Evolutionary conservation across 2,797 vertebrate genomes (phyloP).

Genomic region (Eulemur albifrons): DNA sequence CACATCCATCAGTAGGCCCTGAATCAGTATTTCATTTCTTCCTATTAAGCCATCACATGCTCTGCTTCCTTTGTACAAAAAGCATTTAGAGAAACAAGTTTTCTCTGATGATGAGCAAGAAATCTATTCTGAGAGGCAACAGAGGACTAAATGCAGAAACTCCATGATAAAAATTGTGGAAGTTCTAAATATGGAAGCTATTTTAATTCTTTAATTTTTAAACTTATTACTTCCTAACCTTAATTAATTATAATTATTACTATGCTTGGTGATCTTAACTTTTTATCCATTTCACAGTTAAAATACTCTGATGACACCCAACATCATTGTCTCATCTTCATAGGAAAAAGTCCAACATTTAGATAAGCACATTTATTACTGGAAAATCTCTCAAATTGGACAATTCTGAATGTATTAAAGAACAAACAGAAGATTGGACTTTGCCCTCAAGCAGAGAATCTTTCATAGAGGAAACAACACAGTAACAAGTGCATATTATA

Average conservation of each 20-base stretch:
- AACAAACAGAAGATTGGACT: neutral
- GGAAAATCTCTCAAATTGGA: neutral
- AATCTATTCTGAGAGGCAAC: neutral
- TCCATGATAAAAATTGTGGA: neutral
- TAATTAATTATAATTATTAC: neutral
- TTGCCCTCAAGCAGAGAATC: neutral
- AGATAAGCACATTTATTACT: neutral
- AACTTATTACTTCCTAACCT: neutral
- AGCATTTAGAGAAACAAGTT: neutral
- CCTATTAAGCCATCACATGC: neutral
- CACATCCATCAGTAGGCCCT: conserved; percentile 8
- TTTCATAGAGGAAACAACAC: neutral
- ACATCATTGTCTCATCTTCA: neutral
- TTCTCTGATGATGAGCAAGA: neutral
- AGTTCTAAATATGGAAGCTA: neutral
- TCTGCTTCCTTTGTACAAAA: neutral
- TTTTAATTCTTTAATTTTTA: conserved; percentile 12
- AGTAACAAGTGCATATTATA: neutral
- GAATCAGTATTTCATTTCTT: neutral
- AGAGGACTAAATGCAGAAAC: neutral
- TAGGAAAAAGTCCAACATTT: neutral
- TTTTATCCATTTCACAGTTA: neutral
- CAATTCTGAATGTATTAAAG: neutral
- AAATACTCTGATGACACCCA: neutral
- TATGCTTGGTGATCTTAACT: neutral